These are phyloP conservation scores for Heterohyrax brucei DNA, from an alignment of 2,797 vertebrate species.

Conservation along the genomic window DNA sequence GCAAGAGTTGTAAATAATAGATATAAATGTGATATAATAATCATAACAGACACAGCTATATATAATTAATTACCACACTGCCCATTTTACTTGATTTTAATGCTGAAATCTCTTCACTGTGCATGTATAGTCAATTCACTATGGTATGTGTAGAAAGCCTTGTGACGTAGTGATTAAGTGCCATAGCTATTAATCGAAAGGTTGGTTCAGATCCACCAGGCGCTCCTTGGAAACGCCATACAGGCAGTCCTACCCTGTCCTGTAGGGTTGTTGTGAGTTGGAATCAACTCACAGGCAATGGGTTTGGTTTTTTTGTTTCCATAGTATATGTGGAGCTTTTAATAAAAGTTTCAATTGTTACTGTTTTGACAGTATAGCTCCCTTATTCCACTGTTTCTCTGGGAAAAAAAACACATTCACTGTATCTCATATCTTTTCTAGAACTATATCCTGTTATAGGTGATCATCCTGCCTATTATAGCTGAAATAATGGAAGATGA, in stretches of 20 bases:
- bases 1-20: constrained; percentile 52
- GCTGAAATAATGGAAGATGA: constrained; percentile 34
- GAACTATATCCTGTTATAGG: constrained; percentile 51
- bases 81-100: constrained; percentile 58
- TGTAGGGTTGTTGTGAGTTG: no score
- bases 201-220: no score
- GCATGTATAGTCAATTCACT: constrained; percentile 45
- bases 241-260: no score
- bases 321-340: constrained; percentile 34
- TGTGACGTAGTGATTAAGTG: no score
- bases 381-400: constrained; percentile 40
- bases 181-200: no score
- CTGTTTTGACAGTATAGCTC: constrained; percentile 28
- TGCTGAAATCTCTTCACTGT: constrained; percentile 45
- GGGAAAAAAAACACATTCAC: constrained; percentile 52
- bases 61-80: constrained; percentile 12
- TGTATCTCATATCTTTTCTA: constrained; percentile 56
- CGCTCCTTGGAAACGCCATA: no score
- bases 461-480: constrained; percentile 23
- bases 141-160: background rate
- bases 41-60: constrained; percentile 2
- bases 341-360: constrained; percentile 51
- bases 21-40: background rate
- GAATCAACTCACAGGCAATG: no score
- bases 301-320: background rate